Base-by-base conservation (phyloP, 2,113 vertebrate genomes). In the Mus pahari region DNA sequence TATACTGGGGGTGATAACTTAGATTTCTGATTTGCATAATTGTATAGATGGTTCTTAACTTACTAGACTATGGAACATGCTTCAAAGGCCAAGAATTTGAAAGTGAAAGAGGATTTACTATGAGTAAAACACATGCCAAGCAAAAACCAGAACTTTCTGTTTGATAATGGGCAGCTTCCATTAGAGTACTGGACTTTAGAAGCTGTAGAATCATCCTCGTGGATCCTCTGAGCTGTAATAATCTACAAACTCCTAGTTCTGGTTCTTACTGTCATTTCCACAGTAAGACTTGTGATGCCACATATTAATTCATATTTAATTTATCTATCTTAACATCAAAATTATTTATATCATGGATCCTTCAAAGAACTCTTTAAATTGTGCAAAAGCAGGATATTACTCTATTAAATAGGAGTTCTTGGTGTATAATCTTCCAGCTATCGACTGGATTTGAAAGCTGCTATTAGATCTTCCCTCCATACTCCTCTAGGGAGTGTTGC, bases 381-480 rank as follows among this genome's bases (percentile, higher is more conserved):
- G 39, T 77, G 19, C 50, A 42, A 94, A 90, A 74, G 55, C 68
- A 88, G 73, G 75, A 70, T 60, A 96, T 92, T 89, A 50, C 66
- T 71, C 8, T 93, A 58, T 94, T 92, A 90, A 91, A 64, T 70
- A 81, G 81, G 60, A 66, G 20, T 42, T 39, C 48, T 42, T 86
- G 87, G 90, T 96, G 95, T 86, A 95, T 95, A 93, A 95, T 97
- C 95, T 92, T 88, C 94, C 28, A 88, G 86, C 96, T 97, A 95
- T 94, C 97, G 97, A 97, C 78, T 94, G 81, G 90, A 97, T 92
- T 77, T 95, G 97, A 97, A 93, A 96, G 92, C 96, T 96, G 86
- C 82, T 93, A 64, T 94, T 95, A 94, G 95, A 92, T 92, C 95
- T 78, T 94, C 73, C 48, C 74, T 91, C 82, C 87, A 83, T 66